These are phyloP conservation scores for Patella depressa DNA, from an alignment of 2,888 invertebrate genomes.

Conservation along the genomic window DNA sequence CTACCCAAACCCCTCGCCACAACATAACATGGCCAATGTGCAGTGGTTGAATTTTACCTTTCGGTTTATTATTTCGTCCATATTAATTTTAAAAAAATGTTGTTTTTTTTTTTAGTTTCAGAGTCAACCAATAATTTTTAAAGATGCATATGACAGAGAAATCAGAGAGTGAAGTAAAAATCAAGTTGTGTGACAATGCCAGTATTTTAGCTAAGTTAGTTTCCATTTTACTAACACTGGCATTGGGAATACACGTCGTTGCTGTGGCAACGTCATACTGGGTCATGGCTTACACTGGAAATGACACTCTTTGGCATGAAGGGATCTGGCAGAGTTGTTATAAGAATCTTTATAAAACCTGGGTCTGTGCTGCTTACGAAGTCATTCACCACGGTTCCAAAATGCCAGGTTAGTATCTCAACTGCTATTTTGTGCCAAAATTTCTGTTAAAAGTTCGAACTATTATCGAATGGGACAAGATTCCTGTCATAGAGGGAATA, in stretches of 20 bases:
- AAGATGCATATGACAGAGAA: conserved; percentile 14
- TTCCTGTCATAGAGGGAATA: too few species aligned
- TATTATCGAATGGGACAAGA: too few species aligned
- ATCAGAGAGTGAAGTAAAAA: conserved; percentile 12
- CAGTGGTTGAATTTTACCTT: too few species aligned
- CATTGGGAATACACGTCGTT: neutral
- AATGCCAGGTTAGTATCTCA: conserved; percentile 19
- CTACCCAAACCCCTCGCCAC: too few species aligned
- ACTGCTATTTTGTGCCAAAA: neutral
- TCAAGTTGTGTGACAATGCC: conserved; percentile 15
- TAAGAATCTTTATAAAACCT: conserved; percentile 5
- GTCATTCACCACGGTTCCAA: conserved; percentile 13
- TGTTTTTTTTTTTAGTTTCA: too few species aligned
- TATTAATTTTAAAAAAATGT: too few species aligned
- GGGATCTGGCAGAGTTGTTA: conserved; percentile 34
- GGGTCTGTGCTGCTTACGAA: conserved; percentile 17
- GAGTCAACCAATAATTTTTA: too few species aligned
- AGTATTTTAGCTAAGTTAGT: conserved; percentile 11
- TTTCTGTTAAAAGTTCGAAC: too few species aligned
- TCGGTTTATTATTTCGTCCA: too few species aligned
- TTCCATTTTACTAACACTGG: neutral
- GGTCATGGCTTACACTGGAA: conserved; percentile 21
- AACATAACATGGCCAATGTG: too few species aligned
- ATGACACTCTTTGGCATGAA: conserved; percentile 26
- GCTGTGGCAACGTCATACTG: conserved; percentile 26